Conservation (phyloP, 2,888 invertebrate genomes). For the Coenonympha arcania region DNA sequence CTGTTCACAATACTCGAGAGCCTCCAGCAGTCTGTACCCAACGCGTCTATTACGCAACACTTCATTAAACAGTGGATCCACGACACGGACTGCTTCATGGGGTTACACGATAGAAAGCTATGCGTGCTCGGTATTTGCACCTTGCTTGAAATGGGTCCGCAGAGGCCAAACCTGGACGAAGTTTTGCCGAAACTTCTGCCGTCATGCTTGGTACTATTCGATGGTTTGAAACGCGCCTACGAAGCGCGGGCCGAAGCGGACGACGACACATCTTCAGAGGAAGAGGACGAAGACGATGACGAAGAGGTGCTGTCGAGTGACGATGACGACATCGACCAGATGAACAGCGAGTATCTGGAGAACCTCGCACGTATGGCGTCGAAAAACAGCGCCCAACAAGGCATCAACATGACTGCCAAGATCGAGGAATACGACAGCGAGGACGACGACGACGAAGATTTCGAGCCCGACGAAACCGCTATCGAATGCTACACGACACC, state of each 20-base stretch:
- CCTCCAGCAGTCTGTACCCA: slow-evolving; percentile 81
- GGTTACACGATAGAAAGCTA: slow-evolving; percentile 95
- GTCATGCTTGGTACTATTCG: slow-evolving; percentile 90
- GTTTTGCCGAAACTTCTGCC: slow-evolving; percentile 87
- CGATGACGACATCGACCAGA: slow-evolving; percentile 95
- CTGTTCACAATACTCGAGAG: slow-evolving; percentile 88
- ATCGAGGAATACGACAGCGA: slow-evolving; percentile 78
- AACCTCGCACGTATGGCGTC: slow-evolving; percentile 81
- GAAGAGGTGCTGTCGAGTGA: slow-evolving; percentile 92
- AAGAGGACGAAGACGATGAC: slow-evolving; percentile 84
- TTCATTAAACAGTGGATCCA: slow-evolving; percentile 98
- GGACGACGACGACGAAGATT: slow-evolving; percentile 85
- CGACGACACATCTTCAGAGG: slow-evolving; percentile 86
- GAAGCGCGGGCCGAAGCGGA: slow-evolving; percentile 86
- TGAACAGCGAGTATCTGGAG: slow-evolving; percentile 87
- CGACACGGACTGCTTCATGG: slow-evolving; percentile 96
- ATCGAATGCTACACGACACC: slow-evolving; percentile 94
- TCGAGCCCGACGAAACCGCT: slow-evolving; percentile 89
- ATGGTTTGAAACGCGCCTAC: slow-evolving; percentile 95
- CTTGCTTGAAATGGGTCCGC: slow-evolving; percentile 84
- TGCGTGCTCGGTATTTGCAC: slow-evolving; percentile 95
- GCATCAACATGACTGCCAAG: slow-evolving; percentile 76
- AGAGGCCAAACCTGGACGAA: slow-evolving; percentile 82
- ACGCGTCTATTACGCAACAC: slow-evolving; percentile 88
- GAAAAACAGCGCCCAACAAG: slow-evolving; percentile 75